Conservation (phyloP, 1,140 invertebrate species). For the Platorchestia sp. region DNA sequence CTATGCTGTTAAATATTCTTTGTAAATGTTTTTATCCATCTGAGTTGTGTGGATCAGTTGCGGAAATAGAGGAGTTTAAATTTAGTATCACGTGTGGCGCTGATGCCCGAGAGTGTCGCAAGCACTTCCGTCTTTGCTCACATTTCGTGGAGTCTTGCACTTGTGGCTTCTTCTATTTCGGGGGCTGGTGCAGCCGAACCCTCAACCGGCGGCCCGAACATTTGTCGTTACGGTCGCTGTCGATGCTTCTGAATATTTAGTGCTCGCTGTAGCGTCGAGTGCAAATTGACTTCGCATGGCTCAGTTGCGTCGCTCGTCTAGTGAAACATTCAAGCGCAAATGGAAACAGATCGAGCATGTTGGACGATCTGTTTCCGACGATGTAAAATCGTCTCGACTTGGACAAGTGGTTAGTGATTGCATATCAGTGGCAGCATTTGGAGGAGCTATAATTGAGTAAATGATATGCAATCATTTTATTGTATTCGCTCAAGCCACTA, state of each 20-base stretch:
- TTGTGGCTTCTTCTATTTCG: not conserved
- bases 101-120: not conserved
- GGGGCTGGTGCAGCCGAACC: constrained; percentile 19
- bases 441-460: not conserved
- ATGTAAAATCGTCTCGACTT: not conserved
- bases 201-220: not conserved
- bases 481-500: too few relatives aligned
- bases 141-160: not conserved
- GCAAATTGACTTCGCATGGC: not conserved
- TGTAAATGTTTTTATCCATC: not conserved
- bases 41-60: not conserved
- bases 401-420: not conserved
- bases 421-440: not conserved
- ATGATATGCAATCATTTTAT: not conserved
- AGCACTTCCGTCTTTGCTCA: not conserved
- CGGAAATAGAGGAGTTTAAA: not conserved
- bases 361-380: too few relatives aligned
- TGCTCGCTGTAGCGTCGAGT: not conserved
- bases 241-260: not conserved
- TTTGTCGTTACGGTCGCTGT: not conserved
- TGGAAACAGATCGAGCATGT: not conserved
- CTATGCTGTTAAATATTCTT: not conserved
- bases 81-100: not conserved
- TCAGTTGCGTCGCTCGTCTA: not conserved
- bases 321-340: not conserved